phyloP scores from a whole-genome alignment of 2,797 vertebrate species.

The Catharus ustulatus region DNA sequence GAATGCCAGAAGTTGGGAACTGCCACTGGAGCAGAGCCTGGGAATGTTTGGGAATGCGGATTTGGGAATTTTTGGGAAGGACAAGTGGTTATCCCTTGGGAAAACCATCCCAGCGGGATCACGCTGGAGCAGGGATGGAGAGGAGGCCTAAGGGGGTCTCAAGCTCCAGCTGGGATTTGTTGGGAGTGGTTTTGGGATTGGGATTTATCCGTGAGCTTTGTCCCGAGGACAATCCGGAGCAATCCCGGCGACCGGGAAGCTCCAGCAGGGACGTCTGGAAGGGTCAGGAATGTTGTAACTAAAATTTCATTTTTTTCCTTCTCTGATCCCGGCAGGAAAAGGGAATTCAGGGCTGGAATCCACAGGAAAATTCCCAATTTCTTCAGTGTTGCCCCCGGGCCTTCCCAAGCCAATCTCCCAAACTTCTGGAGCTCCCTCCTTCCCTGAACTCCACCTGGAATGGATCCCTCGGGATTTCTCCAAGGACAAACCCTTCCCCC shows the following conservation, averaged over 20 bases:
- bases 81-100: background rate
- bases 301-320: background rate
- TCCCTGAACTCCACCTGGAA: background rate
- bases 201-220: background rate
- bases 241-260: background rate
- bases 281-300: background rate
- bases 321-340: background rate
- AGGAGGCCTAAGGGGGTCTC: background rate
- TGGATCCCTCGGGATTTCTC: rapidly evolving
- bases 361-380: background rate
- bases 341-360: background rate
- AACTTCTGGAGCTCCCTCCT: background rate
- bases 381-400: rapidly evolving
- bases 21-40: background rate
- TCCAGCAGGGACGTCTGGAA: background rate
- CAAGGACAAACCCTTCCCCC: background rate
- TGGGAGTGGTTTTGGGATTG: rapidly evolving
- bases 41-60: background rate
- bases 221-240: background rate
- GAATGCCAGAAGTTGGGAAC: background rate
- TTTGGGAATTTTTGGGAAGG: background rate
- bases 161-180: background rate
- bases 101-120: background rate
- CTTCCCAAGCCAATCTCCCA: background rate
- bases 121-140: background rate